Evolutionary conservation across 92 coral and sea anemone species (phyloP).

Genomic region (Parazoanthus darwini): DNA sequence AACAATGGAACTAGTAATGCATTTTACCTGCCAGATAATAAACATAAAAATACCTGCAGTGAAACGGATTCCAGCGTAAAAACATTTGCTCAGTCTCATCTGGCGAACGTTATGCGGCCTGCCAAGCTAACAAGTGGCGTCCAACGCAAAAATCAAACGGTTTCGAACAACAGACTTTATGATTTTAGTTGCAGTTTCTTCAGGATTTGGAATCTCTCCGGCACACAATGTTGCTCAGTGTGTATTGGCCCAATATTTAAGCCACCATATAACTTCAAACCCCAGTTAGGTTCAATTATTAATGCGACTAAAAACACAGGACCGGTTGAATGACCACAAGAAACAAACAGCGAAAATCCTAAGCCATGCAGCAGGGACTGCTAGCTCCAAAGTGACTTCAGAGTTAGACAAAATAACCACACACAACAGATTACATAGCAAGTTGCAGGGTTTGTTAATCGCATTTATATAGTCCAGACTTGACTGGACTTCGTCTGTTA

Average conservation of each 20-base stretch:
- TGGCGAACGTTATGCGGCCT: neutral
- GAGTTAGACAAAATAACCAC: too few species aligned
- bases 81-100: neutral
- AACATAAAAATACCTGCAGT: neutral
- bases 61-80: neutral
- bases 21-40: neutral
- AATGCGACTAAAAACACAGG: neutral
- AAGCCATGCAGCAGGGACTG: neutral
- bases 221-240: neutral
- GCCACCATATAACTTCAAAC: neutral
- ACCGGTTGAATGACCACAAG: conserved; percentile 5
- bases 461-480: too few species aligned
- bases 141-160: neutral
- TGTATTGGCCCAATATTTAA: neutral
- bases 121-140: neutral
- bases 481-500: too few species aligned
- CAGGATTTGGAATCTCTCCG: neutral
- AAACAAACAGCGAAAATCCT: neutral
- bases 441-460: too few species aligned
- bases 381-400: neutral
- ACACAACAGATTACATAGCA: too few species aligned
- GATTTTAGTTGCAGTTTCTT: neutral
- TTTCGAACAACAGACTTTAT: neutral
- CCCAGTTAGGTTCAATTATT: conserved; percentile 6
- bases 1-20: neutral